These are phyloP conservation scores for Amblyornis subalaris DNA, from an alignment of 2,113 vertebrate genomes.

Conservation along the genomic window DNA sequence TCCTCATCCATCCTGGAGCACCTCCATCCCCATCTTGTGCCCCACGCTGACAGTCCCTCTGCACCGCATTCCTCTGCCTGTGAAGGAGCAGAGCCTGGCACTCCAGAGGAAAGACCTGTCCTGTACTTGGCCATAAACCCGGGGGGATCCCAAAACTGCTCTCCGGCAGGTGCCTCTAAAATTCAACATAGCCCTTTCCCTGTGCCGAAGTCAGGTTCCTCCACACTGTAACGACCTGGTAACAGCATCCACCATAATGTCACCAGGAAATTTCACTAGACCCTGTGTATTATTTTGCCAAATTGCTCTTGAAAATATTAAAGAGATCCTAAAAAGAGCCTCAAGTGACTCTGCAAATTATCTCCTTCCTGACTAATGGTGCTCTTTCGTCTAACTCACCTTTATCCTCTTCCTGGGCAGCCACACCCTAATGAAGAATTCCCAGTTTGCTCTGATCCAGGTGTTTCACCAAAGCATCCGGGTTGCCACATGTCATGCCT, in stretches of 20 bases:
- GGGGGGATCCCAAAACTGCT: background rate
- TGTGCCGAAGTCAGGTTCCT: rapidly evolving
- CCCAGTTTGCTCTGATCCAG: background rate
- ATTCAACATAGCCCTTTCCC: background rate
- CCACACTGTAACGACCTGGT: background rate
- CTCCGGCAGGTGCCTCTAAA: background rate
- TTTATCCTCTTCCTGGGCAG: background rate
- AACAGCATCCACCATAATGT: background rate
- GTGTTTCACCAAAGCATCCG: rapidly evolving
- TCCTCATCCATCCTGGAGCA: background rate
- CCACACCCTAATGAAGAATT: background rate
- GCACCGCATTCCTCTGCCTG: rapidly evolving
- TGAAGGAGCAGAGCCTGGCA: background rate
- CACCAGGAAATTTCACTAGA: background rate
- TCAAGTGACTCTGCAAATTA: background rate
- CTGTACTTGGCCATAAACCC: background rate
- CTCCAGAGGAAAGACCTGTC: background rate
- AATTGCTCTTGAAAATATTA: background rate
- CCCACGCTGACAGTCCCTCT: background rate
- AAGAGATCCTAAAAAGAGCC: background rate
- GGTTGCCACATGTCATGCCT: background rate
- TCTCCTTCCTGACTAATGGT: background rate
- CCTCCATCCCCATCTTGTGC: background rate
- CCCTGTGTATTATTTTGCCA: background rate
- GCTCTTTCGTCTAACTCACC: background rate